Percentiles rank a stretch among this genome's conserved stretches.
Evolutionary conservation across 2,888 invertebrate genomes (phyloP).

Genomic region (Epistrophella euchroma): DNA sequence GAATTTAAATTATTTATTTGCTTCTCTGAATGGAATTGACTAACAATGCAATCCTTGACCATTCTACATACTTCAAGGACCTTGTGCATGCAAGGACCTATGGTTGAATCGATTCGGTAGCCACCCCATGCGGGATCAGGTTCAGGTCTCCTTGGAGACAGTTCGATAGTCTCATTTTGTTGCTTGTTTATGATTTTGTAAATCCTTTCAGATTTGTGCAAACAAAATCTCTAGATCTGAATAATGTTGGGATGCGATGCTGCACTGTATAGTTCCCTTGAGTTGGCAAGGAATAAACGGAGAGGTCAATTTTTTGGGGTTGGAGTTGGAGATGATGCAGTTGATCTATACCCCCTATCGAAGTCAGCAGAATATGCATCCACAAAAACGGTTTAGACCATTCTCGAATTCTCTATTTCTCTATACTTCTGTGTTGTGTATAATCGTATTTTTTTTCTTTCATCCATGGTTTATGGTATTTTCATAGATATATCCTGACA

Average conservation of each 20-base stretch:
- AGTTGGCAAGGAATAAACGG: constrained; percentile 10
- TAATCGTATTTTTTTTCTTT: constrained; percentile 57
- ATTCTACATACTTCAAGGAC: constrained; percentile 1
- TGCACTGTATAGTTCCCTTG: background rate
- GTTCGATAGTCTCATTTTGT: constrained; percentile 50
- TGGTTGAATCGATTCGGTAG: background rate
- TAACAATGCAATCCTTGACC: constrained; percentile 39
- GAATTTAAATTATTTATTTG: constrained; percentile 70
- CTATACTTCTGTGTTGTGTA: constrained; percentile 7
- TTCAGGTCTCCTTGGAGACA: constrained; percentile 61
- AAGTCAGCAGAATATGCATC: constrained; percentile 65
- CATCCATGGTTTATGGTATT: constrained; percentile 19
- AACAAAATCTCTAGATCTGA: constrained; percentile 28
- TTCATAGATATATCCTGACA: constrained; percentile 41
- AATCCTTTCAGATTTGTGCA: constrained; percentile 68
- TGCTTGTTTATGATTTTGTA: constrained; percentile 61
- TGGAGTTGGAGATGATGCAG: background rate
- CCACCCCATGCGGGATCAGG: constrained; percentile 10
- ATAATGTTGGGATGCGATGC: background rate
- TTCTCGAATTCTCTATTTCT: background rate
- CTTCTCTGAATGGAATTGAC: constrained; percentile 57
- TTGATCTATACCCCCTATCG: constrained; percentile 29
- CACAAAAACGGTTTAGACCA: constrained; percentile 24
- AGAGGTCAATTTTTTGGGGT: constrained; percentile 16
- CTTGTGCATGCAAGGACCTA: constrained; percentile 7